These are phyloP conservation scores for Pristionchus entomophagus DNA, from an alignment of 2,888 invertebrate species.

Conservation along the genomic window DNA sequence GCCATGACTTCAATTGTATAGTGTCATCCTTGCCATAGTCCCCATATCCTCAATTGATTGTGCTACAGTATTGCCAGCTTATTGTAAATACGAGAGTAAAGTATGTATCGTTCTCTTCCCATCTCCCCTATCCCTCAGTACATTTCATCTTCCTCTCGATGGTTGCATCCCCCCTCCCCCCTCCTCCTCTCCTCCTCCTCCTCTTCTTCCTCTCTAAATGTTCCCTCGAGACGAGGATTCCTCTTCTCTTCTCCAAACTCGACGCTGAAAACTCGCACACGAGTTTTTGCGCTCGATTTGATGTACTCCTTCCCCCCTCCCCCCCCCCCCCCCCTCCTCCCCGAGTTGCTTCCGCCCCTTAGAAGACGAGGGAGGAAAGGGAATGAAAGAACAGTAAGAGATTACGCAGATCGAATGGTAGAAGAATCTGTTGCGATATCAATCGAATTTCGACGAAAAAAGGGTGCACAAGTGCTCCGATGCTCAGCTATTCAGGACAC, in stretches of 20 bases:
- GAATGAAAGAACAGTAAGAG: neutral
- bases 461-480: no score
- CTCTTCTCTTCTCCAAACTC: neutral
- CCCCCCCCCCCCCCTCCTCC: no score
- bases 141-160: constrained; percentile 4
- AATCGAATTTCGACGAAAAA: no score
- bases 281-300: constrained; percentile 9
- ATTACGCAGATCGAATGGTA: neutral
- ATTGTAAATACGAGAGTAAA: constrained; percentile 8
- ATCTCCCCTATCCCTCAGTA: neutral
- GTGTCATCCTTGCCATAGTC: constrained; percentile 36
- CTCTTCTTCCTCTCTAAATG: constrained; percentile 34
- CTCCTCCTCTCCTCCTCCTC: neutral
- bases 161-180: neutral
- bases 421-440: neutral
- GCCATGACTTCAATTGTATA: neutral
- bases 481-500: no score
- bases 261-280: constrained; percentile 11
- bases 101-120: neutral
- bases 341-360: constrained; percentile 14
- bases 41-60: neutral
- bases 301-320: no score
- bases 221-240: constrained; percentile 28
- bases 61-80: neutral
- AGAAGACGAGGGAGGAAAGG: neutral